A percentile compares a stretch with the other conserved stretches of the same genome.
Evolutionary conservation across 1,140 invertebrate species (phyloP).

Genomic region (Drosophila tani): DNA sequence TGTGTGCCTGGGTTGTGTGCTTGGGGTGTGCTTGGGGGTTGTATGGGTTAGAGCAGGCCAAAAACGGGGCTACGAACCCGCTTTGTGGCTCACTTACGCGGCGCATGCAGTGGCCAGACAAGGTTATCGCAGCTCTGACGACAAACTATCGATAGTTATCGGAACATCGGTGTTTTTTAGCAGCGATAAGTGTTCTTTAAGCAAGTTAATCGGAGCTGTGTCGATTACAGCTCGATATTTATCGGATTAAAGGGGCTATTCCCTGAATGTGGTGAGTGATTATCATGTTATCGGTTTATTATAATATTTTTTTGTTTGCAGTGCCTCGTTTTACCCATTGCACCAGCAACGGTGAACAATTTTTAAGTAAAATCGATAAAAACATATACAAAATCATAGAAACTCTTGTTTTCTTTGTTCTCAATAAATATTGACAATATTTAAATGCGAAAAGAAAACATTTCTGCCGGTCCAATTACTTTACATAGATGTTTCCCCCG

Average conservation of each 20-base stretch:
- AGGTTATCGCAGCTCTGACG: constrained; percentile 5
- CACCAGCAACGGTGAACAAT: no score
- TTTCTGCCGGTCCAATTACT: constrained; percentile 22
- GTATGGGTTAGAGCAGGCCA: not conserved
- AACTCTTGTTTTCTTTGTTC: not conserved
- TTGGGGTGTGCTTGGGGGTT: not conserved
- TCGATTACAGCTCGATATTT: not conserved
- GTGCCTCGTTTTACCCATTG: no score
- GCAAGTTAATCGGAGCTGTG: no score
- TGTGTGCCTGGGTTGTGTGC: constrained; percentile 1
- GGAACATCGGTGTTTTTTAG: no score
- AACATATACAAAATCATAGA: not conserved
- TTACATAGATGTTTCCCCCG: constrained; percentile 6
- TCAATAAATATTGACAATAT: constrained; percentile 22
- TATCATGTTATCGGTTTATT: no score
- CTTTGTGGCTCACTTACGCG: constrained; percentile 21
- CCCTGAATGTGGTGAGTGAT: no score
- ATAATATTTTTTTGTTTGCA: no score
- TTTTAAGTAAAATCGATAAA: no score
- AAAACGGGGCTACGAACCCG: constrained; percentile 25
- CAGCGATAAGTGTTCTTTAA: not conserved
- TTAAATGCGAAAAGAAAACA: not conserved
- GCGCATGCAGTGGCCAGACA: constrained; percentile 16
- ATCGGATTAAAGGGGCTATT: not conserved
- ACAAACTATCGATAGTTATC: constrained; percentile 4